Evolutionary conservation across 2,113 vertebrate species (phyloP), one percentile per base, ranked within the genome.

Genomic region (Dascyllus trimaculatus): DNA sequence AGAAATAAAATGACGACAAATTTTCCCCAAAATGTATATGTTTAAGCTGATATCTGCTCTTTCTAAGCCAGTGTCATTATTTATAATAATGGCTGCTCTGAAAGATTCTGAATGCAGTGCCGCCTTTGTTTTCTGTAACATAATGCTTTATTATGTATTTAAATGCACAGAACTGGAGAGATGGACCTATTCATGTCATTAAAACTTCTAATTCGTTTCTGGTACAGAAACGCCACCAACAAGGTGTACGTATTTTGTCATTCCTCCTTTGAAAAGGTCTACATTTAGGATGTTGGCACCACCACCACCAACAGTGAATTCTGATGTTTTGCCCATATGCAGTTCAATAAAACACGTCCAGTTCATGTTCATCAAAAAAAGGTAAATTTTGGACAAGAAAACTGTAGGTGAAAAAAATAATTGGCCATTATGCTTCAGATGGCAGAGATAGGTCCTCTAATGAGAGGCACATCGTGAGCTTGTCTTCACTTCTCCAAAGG

Each of bases 331-430:
- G 2, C 4, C 49, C 40, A 4, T 29, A 56, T 54, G 43, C 18
- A 21, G n/a, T 71, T 35, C 43, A 80, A 58, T 75, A 71, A 76
- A 67, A 71, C 35, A 22, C 38, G 7, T 46, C 60, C 35, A 52
- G 13, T 57, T 60, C 3, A 56, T 61, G 45, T n/a, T 25, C 51
- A 48, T 45, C 35, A 49, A 29, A 56, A 57, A 51, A 59, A 61
- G 29, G 56, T 71, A 26, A 15, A 62, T 57, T 25, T 46, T 22
- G 24, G 57, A 74, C 32, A 64, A 63, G 54, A 78, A n/a, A 82
- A 71, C 26, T 21, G 76, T 14, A 53, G 66, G 61, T 62, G 52
- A 21, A 18, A 32, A 64, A 85, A 75, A 85, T 60, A 82, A 82
- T 75, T 73, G 72, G 51, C 49, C 53, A 22, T 75, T 48, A 19